Conservation (phyloP, 2,888 invertebrate species). For the Unio pictorum region DNA sequence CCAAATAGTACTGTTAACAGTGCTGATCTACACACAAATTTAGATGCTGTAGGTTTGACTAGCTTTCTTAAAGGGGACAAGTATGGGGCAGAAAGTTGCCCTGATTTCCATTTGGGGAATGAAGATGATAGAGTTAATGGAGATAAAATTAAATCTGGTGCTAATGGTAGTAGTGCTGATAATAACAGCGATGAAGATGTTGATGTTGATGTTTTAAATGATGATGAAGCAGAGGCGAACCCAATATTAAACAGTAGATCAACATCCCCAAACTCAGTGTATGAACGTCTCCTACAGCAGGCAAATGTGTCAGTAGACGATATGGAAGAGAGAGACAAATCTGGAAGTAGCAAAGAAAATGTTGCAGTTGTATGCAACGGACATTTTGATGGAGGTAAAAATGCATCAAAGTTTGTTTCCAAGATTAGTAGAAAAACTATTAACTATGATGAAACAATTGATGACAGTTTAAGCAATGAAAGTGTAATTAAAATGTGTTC, state of each 20-base stretch:
- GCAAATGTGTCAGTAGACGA: slow-evolving; percentile 33
- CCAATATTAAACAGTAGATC: slow-evolving; percentile 51
- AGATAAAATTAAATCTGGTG: slow-evolving; percentile 13
- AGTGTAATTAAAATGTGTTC: too few relatives aligned
- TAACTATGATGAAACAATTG: too few relatives aligned
- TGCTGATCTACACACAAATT: too few relatives aligned
- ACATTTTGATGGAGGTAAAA: too few relatives aligned
- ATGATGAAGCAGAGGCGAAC: slow-evolving; percentile 51
- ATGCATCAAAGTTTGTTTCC: too few relatives aligned
- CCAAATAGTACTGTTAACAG: too few relatives aligned
- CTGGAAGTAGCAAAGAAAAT: not conserved
- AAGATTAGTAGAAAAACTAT: too few relatives aligned
- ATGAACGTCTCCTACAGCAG: slow-evolving; percentile 52
- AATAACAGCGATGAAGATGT: slow-evolving; percentile 57
- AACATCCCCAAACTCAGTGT: slow-evolving; percentile 63
- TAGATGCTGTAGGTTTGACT: too few relatives aligned
- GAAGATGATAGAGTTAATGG: slow-evolving; percentile 19
- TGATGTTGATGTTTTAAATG: slow-evolving; percentile 60
- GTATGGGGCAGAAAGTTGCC: too few relatives aligned
- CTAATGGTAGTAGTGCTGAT: slow-evolving; percentile 52
- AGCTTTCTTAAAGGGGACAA: too few relatives aligned
- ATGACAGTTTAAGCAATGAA: too few relatives aligned
- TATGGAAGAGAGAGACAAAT: not conserved
- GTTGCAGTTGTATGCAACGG: not conserved
- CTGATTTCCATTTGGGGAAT: too few relatives aligned